Evolutionary conservation across 2,888 invertebrate genomes (phyloP).

Genomic region (Ditula angustiorana): DNA sequence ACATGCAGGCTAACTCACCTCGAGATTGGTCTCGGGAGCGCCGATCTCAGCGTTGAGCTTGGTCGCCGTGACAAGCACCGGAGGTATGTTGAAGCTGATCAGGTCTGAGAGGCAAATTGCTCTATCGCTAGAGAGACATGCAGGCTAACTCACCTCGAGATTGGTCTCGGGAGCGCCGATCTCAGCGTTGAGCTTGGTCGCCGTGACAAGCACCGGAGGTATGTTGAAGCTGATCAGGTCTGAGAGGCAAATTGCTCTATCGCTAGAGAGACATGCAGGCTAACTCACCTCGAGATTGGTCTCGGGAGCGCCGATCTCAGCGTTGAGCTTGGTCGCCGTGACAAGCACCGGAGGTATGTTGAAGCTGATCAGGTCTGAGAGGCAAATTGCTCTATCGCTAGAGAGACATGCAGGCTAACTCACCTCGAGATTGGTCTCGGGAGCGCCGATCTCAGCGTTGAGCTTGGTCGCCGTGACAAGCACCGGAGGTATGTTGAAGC

Average conservation of each 20-base stretch:
- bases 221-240: constrained; percentile 71
- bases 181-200: constrained; percentile 64
- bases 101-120: constrained; percentile 66
- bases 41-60: constrained; percentile 65
- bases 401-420: too few relatives aligned
- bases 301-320: constrained; percentile 70
- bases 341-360: constrained; percentile 72
- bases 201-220: constrained; percentile 66
- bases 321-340: constrained; percentile 63
- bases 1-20: too few relatives aligned
- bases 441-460: too few relatives aligned
- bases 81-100: constrained; percentile 76
- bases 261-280: too few relatives aligned
- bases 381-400: constrained; percentile 69
- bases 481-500: too few relatives aligned
- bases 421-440: too few relatives aligned
- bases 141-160: constrained; percentile 65
- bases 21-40: constrained; percentile 71
- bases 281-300: constrained; percentile 67
- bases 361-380: constrained; percentile 68
- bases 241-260: constrained; percentile 69
- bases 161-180: constrained; percentile 73
- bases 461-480: too few relatives aligned
- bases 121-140: too few relatives aligned
- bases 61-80: constrained; percentile 64